Evolutionary conservation across 2,797 vertebrate species (phyloP).

Genomic region (Sphaeramia orbicularis): DNA sequence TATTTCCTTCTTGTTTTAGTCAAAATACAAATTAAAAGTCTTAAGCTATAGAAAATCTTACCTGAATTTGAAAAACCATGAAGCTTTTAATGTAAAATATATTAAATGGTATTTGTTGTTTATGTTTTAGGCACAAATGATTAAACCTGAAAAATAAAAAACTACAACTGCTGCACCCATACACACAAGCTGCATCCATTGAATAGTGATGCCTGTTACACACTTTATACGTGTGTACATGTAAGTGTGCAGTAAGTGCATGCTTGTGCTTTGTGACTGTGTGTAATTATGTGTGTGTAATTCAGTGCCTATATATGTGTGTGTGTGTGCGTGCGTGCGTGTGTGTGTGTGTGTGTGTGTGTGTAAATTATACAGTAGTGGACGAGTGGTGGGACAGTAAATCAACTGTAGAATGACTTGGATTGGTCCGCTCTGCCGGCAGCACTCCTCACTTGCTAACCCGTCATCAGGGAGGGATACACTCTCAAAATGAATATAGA

Average conservation of each 20-base stretch:
- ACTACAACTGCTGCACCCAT: no score
- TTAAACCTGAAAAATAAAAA: no score
- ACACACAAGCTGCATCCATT: no score
- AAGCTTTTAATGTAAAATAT: no score
- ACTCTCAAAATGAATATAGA: constrained; percentile 75
- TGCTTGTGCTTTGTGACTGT: constrained; percentile 40
- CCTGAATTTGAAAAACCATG: no score
- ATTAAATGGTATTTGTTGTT: no score
- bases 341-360: constrained; percentile 56
- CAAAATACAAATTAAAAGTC: no score
- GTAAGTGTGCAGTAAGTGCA: constrained; percentile 30
- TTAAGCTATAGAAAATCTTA: no score
- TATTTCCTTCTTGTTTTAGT: no score
- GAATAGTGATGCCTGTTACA: constrained; percentile 13
- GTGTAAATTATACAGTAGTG: constrained; percentile 80
- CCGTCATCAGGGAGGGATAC: constrained; percentile 79
- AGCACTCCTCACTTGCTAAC: constrained; percentile 73
- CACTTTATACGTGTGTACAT: constrained; percentile 47
- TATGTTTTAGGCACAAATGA: no score
- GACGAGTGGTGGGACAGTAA: constrained; percentile 81
- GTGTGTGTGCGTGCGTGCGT: constrained; percentile 34
- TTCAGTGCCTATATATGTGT: constrained; percentile 18
- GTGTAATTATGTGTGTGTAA: constrained; percentile 41
- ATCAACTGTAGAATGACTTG: constrained; percentile 83
- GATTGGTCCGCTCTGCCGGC: constrained; percentile 67